Evolutionary conservation across 2,888 invertebrate genomes (phyloP), one percentile per base, ranked within the genome.

Genomic region (Agonopterix subpropinquella): DNA sequence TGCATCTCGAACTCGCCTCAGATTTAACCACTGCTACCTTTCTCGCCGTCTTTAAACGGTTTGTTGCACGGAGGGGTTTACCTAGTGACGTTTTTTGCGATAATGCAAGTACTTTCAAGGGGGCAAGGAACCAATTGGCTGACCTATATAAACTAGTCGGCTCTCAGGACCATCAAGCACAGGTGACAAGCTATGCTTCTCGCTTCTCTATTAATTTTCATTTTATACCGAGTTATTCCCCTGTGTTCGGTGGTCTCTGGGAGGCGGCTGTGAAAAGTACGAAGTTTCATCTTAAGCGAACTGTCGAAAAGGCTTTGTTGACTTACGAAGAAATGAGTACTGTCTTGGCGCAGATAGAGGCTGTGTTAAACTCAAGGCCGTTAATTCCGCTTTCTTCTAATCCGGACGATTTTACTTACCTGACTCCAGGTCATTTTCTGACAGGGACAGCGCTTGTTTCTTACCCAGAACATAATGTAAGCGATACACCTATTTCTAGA

Each of bases 191-290:
- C 5, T 44, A 11, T 41, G 44, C 44, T 11, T 13, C 28, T 36
- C 8, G 43, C 28, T n/a, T 39, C 7, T 43, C 43, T 8, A 51
- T 48, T 8, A 39, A 43, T n/a, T 60, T 57, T 43, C 47, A 43
- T 13, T 60, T 58, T 15, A 47, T 45, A 8, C 56, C 56, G 8
- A 41, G 51, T 8, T 53, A 53, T 15, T 35, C 51, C 9, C 58
- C 58, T 3, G 48, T 50, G 35, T 56, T 55, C 43, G 55, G 50
- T 15, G 54, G 54, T 8, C 11, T 58, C 0, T 53, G 45, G 41
- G 60, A 58, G 45, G 52, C 56, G 8, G 54, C 18, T n/a, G 45
- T 46, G 13, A 46, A 46, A 39, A 44, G 36, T 44, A 44, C 36
- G 41, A 39, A 46, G 36, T 39, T 41, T 18, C 50, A 47, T n/a